Percentiles rank a stretch among this genome's conserved stretches.
These are phyloP conservation scores for Tragelaphus oryx DNA, from an alignment of 2,797 vertebrate genomes.

Conservation along the genomic window DNA sequence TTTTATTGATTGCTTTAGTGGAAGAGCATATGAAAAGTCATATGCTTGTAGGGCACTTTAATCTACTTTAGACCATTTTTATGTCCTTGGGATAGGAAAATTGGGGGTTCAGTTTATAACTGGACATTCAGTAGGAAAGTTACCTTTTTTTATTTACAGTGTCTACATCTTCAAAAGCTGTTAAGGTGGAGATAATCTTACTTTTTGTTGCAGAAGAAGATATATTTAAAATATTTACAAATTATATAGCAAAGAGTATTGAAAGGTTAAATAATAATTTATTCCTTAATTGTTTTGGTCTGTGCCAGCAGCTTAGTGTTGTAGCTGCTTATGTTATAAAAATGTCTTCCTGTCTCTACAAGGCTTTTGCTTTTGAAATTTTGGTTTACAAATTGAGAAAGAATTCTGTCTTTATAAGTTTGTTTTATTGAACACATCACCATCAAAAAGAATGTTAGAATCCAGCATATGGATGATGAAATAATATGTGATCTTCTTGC, in stretches of 20 bases:
- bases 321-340: conserved; percentile 28
- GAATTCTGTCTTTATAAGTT: neutral
- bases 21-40: neutral
- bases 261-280: neutral
- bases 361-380: conserved; percentile 1
- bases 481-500: neutral
- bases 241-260: neutral
- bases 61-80: conserved; percentile 30
- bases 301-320: neutral
- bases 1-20: neutral
- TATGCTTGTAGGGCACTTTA: neutral
- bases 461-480: neutral
- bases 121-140: neutral
- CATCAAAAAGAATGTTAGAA: conserved; percentile 16
- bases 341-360: neutral
- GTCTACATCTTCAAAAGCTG: neutral
- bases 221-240: conserved; percentile 12
- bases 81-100: neutral
- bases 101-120: neutral
- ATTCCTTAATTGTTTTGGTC: conserved; percentile 3
- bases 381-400: conserved; percentile 23
- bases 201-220: conserved; percentile 38
- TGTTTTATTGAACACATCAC: neutral
- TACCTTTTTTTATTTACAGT: conserved; percentile 16
- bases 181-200: neutral